A percentile compares a stretch with the other conserved stretches of the same genome.
Evolutionary conservation across 2,113 vertebrate species (phyloP).

Genomic region (Oreochromis tanganicae): DNA sequence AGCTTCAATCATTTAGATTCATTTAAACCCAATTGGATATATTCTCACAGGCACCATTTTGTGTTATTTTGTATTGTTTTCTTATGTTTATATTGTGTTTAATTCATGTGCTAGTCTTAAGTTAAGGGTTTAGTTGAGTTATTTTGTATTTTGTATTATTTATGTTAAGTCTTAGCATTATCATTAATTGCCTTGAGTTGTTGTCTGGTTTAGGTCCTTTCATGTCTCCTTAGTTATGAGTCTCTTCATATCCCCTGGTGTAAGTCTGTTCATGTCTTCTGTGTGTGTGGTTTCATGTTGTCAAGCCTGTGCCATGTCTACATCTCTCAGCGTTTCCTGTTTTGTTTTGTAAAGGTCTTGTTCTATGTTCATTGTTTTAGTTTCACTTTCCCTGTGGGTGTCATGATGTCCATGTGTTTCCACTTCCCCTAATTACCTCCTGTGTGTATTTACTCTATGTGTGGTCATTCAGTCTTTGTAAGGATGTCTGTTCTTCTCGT

Average conservation of each 20-base stretch:
- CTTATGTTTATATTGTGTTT: neutral
- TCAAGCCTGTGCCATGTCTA: neutral
- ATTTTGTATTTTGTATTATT: neutral
- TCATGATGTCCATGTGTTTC: neutral
- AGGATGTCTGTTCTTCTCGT: neutral
- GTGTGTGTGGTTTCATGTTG: neutral
- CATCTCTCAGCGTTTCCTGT: neutral
- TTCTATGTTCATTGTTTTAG: neutral
- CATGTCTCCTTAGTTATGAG: neutral
- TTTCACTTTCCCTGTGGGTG: neutral
- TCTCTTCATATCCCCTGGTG: neutral
- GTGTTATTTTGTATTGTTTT: neutral
- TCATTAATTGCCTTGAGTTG: neutral
- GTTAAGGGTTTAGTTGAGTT: neutral
- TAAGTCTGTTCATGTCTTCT: neutral
- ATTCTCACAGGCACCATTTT: neutral
- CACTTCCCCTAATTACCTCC: neutral
- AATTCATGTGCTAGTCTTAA: neutral
- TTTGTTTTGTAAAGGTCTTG: neutral
- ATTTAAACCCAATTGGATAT: neutral
- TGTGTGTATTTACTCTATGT: neutral
- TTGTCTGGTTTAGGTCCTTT: neutral
- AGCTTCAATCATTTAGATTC: neutral
- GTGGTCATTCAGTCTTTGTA: neutral
- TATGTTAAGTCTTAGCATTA: neutral